These are phyloP conservation scores for Apamea monoglypha DNA, from an alignment of 2,888 invertebrate species.

Conservation along the genomic window DNA sequence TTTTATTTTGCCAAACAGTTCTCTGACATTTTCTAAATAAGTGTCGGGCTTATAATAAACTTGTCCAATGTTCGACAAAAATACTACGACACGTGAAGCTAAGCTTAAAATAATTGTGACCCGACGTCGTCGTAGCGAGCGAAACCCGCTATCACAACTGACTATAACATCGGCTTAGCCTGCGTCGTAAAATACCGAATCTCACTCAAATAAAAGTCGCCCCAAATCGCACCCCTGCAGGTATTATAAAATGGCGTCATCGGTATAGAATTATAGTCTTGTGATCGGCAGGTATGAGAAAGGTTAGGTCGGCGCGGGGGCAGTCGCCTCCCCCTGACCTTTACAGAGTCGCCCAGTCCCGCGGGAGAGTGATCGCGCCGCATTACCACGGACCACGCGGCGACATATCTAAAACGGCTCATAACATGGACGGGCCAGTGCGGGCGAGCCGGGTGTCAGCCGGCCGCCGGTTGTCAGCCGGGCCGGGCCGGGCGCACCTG, in stretches of 20 bases:
- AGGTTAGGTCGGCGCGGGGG: slow-evolving; percentile 75
- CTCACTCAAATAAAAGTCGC: slow-evolving; percentile 75
- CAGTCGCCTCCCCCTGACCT: slow-evolving; percentile 79
- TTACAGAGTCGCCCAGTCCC: slow-evolving; percentile 74
- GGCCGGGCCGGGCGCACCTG: slow-evolving; percentile 52
- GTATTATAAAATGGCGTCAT: slow-evolving; percentile 81
- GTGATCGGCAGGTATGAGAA: slow-evolving; percentile 76
- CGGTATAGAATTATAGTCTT: slow-evolving; percentile 70
- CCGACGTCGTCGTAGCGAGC: slow-evolving; percentile 27
- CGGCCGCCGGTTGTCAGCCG: slow-evolving; percentile 32
- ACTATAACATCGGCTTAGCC: slow-evolving; percentile 52
- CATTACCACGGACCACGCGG: slow-evolving; percentile 77
- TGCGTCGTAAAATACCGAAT: slow-evolving; percentile 75
- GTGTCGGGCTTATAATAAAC: slow-evolving; percentile 27
- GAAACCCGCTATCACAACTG: slow-evolving; percentile 37
- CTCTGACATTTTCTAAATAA: slow-evolving; percentile 14
- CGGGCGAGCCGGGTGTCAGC: slow-evolving; percentile 38
- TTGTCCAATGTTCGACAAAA: slow-evolving; percentile 66
- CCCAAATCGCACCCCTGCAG: slow-evolving; percentile 75
- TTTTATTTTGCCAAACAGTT: slow-evolving; percentile 2
- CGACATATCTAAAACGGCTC: slow-evolving; percentile 73
- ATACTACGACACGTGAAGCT: slow-evolving; percentile 72
- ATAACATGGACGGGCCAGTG: slow-evolving; percentile 72
- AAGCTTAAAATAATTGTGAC: slow-evolving; percentile 70
- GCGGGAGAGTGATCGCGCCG: slow-evolving; percentile 77